Base-by-base conservation (phyloP, 2,888 invertebrate genomes). In the Amiota communis region DNA sequence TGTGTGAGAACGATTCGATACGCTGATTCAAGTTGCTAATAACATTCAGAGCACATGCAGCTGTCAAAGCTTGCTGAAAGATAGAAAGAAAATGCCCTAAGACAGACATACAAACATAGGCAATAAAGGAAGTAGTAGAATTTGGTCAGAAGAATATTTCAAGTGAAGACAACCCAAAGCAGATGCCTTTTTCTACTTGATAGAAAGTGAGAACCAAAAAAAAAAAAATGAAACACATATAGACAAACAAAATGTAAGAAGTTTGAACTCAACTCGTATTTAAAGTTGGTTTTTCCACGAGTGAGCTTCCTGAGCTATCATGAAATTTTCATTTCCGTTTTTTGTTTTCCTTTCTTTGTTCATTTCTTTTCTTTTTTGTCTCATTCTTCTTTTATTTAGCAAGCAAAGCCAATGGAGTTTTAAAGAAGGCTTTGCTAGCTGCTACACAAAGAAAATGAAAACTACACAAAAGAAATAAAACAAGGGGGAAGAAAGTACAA, bases 221-320 rank as follows among this genome's bases (percentile, higher is more conserved):
- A 67, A 56, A 13, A 59, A 48, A 23, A 53, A 67, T 46, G 74
- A 73, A 76, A 77, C 73, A 74, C 73, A 23, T 23, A 76, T 76
- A 75, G 79, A 72, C 80, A 68, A 75, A 77, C 17, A 36, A 36
- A 36, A 36, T 17, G 17, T 59, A 17, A 48, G 17, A 65, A 65
- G 65, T 65, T 79, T 80, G 75, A 78, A 78, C 74, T 74, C 76
- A 63, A 75, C 65, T 80, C 74, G 67, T 70, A 75, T 74, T 77
- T 63, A 71, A 65, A 59, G 74, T 68, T 69, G 47, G 51, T 17
- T 8, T 67, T 36, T 73, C 36, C 36, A 36, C 36, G 36, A 36
- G 36, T 36, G 36, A 36, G 36, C 63, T 63, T 63, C 23, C 12
- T 59, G 59, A 67, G 49, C 67, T 68, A 68, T 20, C 67, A 51